phyloP scores from a whole-genome alignment of 2,888 invertebrate species.

The Drosophila rubida region DNA sequence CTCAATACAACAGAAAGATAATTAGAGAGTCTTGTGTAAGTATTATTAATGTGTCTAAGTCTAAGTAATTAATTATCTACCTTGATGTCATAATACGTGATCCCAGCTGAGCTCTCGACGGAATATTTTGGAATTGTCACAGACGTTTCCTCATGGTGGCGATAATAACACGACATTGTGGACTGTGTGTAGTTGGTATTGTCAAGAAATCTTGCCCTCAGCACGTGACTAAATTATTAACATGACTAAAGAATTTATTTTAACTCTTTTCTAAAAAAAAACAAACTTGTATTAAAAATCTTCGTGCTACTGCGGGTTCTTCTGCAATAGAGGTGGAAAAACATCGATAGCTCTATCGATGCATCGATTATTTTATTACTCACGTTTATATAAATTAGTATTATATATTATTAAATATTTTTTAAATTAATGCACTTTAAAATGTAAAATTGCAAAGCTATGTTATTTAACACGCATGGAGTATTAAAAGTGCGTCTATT shows the following conservation, averaged over 20 bases:
- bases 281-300: background rate
- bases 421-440: too few species aligned
- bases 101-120: slow-evolving; percentile 87
- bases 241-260: slow-evolving; percentile 31
- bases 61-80: slow-evolving; percentile 46
- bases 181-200: slow-evolving; percentile 8
- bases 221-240: slow-evolving; percentile 16
- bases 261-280: slow-evolving; percentile 13
- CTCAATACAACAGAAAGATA: background rate
- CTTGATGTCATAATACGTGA: slow-evolving; percentile 90
- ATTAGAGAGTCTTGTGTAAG: background rate
- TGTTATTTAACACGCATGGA: too few species aligned
- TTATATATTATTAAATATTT: too few species aligned
- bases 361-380: too few species aligned
- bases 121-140: slow-evolving; percentile 88
- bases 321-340: too few species aligned
- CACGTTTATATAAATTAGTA: too few species aligned
- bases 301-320: too few species aligned
- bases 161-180: slow-evolving; percentile 91
- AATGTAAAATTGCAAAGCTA: too few species aligned
- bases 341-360: too few species aligned
- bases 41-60: background rate
- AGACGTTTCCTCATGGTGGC: slow-evolving; percentile 88
- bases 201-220: slow-evolving; percentile 16
- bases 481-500: too few species aligned